Conservation (phyloP, 2,113 vertebrate genomes). For the Salvelinus fontinalis region DNA sequence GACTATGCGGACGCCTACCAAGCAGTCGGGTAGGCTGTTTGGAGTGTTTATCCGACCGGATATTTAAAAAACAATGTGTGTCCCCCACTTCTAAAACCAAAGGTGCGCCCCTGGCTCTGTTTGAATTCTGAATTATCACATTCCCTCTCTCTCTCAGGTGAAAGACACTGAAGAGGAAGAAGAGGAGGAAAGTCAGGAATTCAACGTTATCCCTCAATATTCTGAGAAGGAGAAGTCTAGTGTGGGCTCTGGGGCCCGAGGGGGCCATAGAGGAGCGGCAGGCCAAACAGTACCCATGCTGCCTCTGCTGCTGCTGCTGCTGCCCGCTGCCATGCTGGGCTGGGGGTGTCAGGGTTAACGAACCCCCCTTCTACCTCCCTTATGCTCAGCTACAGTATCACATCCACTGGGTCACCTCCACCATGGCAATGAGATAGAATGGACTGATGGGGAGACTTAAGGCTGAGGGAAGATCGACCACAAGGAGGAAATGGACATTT, state of each 20-base stretch:
- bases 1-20: no score
- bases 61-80: no score
- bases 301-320: constrained; percentile 57
- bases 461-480: constrained; percentile 24
- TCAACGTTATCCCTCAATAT: constrained; percentile 67
- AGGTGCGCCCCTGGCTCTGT: not conserved
- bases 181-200: constrained; percentile 53
- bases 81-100: no score
- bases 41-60: no score
- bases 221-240: constrained; percentile 66
- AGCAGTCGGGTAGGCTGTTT: no score
- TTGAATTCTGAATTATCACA: not conserved
- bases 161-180: constrained; percentile 59
- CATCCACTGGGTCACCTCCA: constrained; percentile 37
- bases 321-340: constrained; percentile 51
- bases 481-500: constrained; percentile 38
- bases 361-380: constrained; percentile 14
- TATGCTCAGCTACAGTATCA: constrained; percentile 24
- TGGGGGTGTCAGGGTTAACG: constrained; percentile 46
- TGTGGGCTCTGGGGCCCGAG: constrained; percentile 53
- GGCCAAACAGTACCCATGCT: constrained; percentile 33
- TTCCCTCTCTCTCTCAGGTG: constrained; percentile 54
- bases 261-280: constrained; percentile 54
- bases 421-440: constrained; percentile 30
- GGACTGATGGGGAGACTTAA: constrained; percentile 9